Base-by-base conservation (phyloP, 2,113 vertebrate species). In the Misgurnus anguillicaudatus region DNA sequence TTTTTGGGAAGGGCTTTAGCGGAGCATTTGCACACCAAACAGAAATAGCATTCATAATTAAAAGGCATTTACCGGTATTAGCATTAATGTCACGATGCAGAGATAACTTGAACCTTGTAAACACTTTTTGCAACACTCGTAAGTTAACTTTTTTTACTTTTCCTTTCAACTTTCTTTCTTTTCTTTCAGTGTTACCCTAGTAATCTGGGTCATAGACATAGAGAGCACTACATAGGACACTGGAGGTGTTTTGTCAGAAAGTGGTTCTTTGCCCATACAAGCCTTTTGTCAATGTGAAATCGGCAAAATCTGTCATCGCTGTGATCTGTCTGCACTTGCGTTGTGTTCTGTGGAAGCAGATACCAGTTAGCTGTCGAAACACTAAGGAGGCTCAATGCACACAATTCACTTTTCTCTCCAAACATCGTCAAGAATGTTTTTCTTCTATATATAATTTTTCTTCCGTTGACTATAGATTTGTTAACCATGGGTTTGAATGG, bases 311-410 rank as follows among this genome's bases (percentile, higher is more conserved):
- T 55, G 55, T 75, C 78, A 74, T 71, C 68, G 58, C 66, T 48
- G 63, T 70, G 76, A 47, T 69, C 62, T 82, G 81, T 81, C 73
- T 79, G 51, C 70, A 79, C 77, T 72, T 80, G 82, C 58, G 65
- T 58, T 70, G 67, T 63, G 70, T 79, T 57, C 53, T 19, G 81
- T 55, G 48, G 62, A 47, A 70, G 31, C 41, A 63, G 51, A 77
- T 84, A 68, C 69, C 71, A 82, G 57, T n/a, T 67, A 68, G 80
- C 36, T 55, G 74, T 64, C 71, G 61, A 65, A 84, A 80, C 48
- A 67, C 42, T 75, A 76, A 79, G 68, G 80, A 74, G 45, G 74
- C 67, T 78, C 66, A 84, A 79, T 47, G 61, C 74, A 79, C 70
- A 67, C 60, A 80, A 72, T 51, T 24, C 78, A 65, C 45, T 81